Conservation (phyloP, 1,140 invertebrate species). For the Ips nitidus region DNA sequence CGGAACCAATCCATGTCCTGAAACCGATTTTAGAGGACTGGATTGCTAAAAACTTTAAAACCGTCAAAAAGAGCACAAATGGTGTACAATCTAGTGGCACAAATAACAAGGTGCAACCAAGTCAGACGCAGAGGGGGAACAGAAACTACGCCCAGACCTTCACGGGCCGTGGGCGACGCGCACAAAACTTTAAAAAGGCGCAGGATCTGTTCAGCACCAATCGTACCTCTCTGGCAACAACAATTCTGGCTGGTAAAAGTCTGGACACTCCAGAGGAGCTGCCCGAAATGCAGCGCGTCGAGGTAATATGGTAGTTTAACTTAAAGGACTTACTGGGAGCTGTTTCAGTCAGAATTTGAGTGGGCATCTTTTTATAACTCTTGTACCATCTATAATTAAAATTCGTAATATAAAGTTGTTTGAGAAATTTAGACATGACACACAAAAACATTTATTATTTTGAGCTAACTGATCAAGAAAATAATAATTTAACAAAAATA, state of each 20-base stretch:
- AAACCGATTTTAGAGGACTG: background rate
- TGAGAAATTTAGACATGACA: too few species aligned
- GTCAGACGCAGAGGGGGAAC: background rate
- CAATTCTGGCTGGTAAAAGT: background rate
- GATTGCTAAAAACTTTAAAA: background rate
- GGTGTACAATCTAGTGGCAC: background rate
- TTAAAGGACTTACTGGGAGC: too few species aligned
- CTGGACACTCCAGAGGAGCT: too few species aligned
- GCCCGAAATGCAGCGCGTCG: too few species aligned
- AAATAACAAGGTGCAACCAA: background rate
- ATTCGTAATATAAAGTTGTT: too few species aligned
- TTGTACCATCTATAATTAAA: too few species aligned
- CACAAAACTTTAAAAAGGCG: background rate
- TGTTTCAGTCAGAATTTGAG: too few species aligned
- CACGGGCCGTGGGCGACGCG: background rate
- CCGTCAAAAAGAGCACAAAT: background rate
- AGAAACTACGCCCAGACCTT: slow-evolving; percentile 2
- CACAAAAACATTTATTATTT: too few species aligned
- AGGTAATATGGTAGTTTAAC: too few species aligned
- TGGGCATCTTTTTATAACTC: too few species aligned
- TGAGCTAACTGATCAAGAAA: too few species aligned
- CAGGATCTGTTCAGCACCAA: background rate
- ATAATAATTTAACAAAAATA: too few species aligned
- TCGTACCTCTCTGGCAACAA: background rate
- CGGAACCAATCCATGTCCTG: background rate